A percentile compares a stretch with the other conserved stretches of the same genome.
phyloP scores from a whole-genome alignment of 2,888 invertebrate species.

The Chaetogeoica ovagalla region DNA sequence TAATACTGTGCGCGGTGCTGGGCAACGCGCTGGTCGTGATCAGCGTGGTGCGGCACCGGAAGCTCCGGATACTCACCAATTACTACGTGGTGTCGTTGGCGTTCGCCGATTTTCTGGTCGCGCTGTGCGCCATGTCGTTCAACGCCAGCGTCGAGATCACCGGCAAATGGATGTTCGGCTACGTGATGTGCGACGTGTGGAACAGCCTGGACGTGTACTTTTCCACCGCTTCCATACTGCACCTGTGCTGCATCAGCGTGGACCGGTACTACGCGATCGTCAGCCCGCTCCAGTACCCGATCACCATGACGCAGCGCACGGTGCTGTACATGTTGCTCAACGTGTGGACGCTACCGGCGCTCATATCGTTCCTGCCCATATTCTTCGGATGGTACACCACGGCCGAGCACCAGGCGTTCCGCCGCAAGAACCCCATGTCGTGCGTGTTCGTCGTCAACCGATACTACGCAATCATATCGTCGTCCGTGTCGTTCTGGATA shows the following conservation, averaged over 20 bases:
- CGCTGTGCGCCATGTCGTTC: conserved; percentile 89
- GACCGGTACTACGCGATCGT: conserved; percentile 91
- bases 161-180: conserved; percentile 85
- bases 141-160: conserved; percentile 86
- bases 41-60: conserved; percentile 78
- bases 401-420: conserved; percentile 64
- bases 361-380: conserved; percentile 69
- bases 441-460: conserved; percentile 85
- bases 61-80: conserved; percentile 86
- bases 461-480: conserved; percentile 84
- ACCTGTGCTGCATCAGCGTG: conserved; percentile 91
- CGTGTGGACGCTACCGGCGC: conserved; percentile 66
- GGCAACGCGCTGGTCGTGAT: conserved; percentile 91
- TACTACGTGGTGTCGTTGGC: conserved; percentile 95
- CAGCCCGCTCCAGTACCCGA: conserved; percentile 86
- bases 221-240: conserved; percentile 87
- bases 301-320: conserved; percentile 84
- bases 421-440: conserved; percentile 69
- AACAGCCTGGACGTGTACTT: conserved; percentile 93
- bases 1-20: conserved; percentile 85
- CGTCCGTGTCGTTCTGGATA: conserved; percentile 90
- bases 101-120: conserved; percentile 90
- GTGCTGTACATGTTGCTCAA: conserved; percentile 64
- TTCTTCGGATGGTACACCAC: conserved; percentile 73
- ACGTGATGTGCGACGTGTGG: conserved; percentile 91